Evolutionary conservation across 2,888 invertebrate genomes (phyloP), one percentile per base, ranked within the genome.

Genomic region (Diaprepes abbreviatus): DNA sequence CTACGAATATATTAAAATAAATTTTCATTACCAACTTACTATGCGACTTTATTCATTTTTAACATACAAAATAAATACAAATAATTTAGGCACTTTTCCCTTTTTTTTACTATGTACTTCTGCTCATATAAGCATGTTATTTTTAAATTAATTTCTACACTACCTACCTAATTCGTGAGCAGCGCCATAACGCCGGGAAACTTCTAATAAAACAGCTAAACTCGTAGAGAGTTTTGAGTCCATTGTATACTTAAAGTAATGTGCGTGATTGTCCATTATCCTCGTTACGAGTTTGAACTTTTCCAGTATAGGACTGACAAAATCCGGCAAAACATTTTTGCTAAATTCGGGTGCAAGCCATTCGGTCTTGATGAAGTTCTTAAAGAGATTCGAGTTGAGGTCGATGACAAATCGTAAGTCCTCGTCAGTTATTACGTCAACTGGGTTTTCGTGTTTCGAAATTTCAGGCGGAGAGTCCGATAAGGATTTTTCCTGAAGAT

Each of bases 351-450:
- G 85, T 70, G 81, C 83, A 74, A 90, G 77, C 91, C 91, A 92
- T 81, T 89, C 88, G 0, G 88, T 86, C 68, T 84, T 82, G 0
- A 89, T 88, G 81, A 87, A 86, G n/a, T 85, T 85, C 31, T 84
- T 85, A 12, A 91, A 84, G 31, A 92, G 86, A 14, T 82, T 84
- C 0, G 88, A 86, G 83, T 92, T 91, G 76, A 91, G 86, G 71
- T 87, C 84, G 74, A 88, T 87, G 45, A 92, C 86, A 19, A 88
- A 84, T 12, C 86, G 83, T 0, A 91, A 84, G 74, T 91, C 90
- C 16, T 90, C 87, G 0, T 85, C 78, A 2, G 84, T 71, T 45
- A 76, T 85, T 5, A 89, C 19, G 45, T 69, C 36, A 6, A 33
- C 9, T 6, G 28, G n/a, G 19, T 10, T 10, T 17, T 63, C 31